These are phyloP conservation scores for Nasonovia ribisnigri DNA, from an alignment of 2,888 invertebrate species.

Conservation along the genomic window DNA sequence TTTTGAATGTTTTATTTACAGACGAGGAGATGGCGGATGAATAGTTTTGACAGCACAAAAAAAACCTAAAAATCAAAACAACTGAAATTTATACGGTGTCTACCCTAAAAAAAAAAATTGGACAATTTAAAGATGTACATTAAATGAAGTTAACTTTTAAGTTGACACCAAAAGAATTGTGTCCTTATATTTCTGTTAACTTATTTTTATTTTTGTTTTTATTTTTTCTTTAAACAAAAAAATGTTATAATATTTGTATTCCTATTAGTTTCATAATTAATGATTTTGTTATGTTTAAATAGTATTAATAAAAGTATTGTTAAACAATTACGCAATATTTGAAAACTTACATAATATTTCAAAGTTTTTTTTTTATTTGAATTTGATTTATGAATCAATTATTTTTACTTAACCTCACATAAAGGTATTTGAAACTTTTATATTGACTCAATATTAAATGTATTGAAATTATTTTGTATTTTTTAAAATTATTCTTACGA, in stretches of 20 bases:
- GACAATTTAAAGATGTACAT: not conserved
- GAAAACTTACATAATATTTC: not conserved
- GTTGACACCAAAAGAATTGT: not conserved
- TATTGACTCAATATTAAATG: not conserved
- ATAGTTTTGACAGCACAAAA: not conserved
- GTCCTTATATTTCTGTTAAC: not conserved
- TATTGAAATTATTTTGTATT: not conserved
- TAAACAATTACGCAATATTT: not conserved
- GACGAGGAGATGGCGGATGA: not conserved
- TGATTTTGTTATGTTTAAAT: not conserved
- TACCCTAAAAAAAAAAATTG: not conserved
- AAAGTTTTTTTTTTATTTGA: not conserved
- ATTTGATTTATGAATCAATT: not conserved
- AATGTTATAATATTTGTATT: not conserved
- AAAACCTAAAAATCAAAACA: not conserved
- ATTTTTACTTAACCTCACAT: not conserved
- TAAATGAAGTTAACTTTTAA: not conserved
- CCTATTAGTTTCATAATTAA: not conserved
- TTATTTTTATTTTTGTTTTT: not conserved
- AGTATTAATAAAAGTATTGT: not conserved
- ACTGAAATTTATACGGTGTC: not conserved
- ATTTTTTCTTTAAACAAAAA: not conserved
- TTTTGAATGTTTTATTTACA: not conserved
- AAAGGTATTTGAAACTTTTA: not conserved
- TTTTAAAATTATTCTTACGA: not conserved